Percentiles rank a stretch among this genome's conserved stretches.
Conservation (phyloP, 2,797 vertebrate genomes). For the Synaphobranchus kaupii region DNA sequence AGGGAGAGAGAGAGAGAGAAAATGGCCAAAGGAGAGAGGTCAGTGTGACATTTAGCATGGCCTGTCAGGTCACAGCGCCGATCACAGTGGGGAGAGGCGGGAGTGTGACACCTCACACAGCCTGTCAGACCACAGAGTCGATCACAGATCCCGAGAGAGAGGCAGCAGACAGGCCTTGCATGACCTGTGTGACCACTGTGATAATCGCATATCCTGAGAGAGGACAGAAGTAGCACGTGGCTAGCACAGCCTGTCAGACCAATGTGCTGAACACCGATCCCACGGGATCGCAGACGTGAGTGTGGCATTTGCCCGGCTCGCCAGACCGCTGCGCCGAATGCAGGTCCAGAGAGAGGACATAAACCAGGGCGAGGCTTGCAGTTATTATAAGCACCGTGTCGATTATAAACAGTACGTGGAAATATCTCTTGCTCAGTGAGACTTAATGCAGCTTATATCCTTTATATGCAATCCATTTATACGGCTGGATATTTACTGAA, state of each 20-base stretch:
- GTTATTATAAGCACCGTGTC: too few species aligned
- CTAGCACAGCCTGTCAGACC: not conserved
- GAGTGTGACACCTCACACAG: not conserved
- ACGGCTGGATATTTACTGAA: too few species aligned
- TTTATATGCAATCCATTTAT: too few species aligned
- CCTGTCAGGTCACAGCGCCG: not conserved
- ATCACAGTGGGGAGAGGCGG: too few species aligned
- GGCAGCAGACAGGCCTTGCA: not conserved
- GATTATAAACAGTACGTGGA: too few species aligned
- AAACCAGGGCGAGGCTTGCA: not conserved
- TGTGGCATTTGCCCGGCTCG: too few species aligned
- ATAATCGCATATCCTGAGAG: not conserved
- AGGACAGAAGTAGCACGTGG: not conserved
- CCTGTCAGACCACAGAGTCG: not conserved
- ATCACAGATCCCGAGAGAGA: not conserved
- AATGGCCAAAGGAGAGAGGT: not conserved
- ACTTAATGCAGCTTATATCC: too few species aligned
- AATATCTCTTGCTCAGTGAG: too few species aligned
- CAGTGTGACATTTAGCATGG: not conserved
- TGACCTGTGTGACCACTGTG: not conserved
- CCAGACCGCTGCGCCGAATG: not conserved
- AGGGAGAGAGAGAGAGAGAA: not conserved
- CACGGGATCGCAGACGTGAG: not conserved
- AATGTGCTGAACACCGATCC: not conserved
- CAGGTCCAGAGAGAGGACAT: not conserved